Percentiles rank a stretch among this genome's conserved stretches.
Evolutionary conservation across 1,140 invertebrate species (phyloP).

Genomic region (Drosophila biarmipes): DNA sequence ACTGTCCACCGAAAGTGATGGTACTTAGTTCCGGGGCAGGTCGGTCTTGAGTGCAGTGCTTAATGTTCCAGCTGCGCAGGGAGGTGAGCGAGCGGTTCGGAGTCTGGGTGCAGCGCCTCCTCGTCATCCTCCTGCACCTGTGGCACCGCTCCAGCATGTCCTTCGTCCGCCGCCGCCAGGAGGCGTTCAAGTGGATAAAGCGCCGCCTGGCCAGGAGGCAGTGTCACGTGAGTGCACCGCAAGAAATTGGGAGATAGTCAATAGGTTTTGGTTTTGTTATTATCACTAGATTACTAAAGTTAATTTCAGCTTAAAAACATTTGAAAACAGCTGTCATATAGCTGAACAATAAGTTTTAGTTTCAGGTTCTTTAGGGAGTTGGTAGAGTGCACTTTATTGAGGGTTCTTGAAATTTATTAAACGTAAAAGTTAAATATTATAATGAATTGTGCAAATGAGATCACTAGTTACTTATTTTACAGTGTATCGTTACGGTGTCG

Average conservation of each 20-base stretch:
- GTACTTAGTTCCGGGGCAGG: slow-evolving; percentile 36
- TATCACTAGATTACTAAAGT: neutral
- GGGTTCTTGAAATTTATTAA: neutral
- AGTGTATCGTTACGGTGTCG: neutral
- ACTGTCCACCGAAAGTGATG: slow-evolving; percentile 41
- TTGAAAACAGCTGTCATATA: neutral
- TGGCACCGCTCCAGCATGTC: slow-evolving; percentile 69
- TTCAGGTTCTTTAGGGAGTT: too few species aligned
- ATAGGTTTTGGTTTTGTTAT: neutral
- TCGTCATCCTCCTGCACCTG: slow-evolving; percentile 55
- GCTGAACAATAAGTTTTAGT: neutral
- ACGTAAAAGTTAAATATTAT: neutral
- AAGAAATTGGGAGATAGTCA: neutral
- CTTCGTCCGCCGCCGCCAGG: slow-evolving; percentile 57
- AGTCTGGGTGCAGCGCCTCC: slow-evolving; percentile 69
- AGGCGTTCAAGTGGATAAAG: slow-evolving; percentile 75
- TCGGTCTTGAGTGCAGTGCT: slow-evolving; percentile 17
- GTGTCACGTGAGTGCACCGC: slow-evolving; percentile 43
- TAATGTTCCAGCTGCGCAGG: slow-evolving; percentile 66
- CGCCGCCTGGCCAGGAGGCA: slow-evolving; percentile 62
- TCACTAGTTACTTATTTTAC: neutral
- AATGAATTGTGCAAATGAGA: neutral
- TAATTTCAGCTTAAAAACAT: neutral
- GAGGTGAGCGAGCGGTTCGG: slow-evolving; percentile 45
- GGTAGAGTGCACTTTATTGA: neutral